These are phyloP conservation scores for Oceanites oceanicus DNA, from an alignment of 2,113 vertebrate genomes.

Conservation along the genomic window DNA sequence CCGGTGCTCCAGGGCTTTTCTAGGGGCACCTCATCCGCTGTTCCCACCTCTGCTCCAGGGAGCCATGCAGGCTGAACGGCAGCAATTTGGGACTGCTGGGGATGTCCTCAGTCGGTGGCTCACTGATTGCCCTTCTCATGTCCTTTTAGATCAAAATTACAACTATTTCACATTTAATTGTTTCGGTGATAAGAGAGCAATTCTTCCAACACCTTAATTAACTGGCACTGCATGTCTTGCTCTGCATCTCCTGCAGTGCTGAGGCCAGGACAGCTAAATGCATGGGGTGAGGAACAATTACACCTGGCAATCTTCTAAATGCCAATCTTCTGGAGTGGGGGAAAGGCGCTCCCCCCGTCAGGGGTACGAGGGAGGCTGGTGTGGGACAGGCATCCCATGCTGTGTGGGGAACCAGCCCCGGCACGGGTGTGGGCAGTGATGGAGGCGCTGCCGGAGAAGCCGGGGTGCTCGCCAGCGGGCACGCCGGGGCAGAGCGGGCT, in stretches of 20 bases:
- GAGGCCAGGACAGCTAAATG: too few species aligned
- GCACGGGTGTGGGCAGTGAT: rapidly evolving
- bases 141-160: not conserved
- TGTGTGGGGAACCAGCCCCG: not conserved
- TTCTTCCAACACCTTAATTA: not conserved
- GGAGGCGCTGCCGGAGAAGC: not conserved
- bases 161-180: not conserved
- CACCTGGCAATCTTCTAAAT: not conserved
- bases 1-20: not conserved
- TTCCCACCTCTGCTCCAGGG: not conserved
- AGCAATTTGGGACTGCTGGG: not conserved
- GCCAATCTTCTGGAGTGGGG: not conserved
- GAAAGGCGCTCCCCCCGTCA: not conserved
- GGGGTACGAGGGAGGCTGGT: too few species aligned
- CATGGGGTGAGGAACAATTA: not conserved
- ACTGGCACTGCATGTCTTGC: not conserved
- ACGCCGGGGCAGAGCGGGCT: not conserved
- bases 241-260: not conserved
- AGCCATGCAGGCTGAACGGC: not conserved
- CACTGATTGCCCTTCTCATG: not conserved
- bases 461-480: not conserved
- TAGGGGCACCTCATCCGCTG: too few species aligned
- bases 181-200: not conserved
- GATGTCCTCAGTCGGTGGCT: not conserved
- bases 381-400: not conserved